Evolutionary conservation across 2,113 vertebrate species (phyloP).

Genomic region (Pavo muticus): DNA sequence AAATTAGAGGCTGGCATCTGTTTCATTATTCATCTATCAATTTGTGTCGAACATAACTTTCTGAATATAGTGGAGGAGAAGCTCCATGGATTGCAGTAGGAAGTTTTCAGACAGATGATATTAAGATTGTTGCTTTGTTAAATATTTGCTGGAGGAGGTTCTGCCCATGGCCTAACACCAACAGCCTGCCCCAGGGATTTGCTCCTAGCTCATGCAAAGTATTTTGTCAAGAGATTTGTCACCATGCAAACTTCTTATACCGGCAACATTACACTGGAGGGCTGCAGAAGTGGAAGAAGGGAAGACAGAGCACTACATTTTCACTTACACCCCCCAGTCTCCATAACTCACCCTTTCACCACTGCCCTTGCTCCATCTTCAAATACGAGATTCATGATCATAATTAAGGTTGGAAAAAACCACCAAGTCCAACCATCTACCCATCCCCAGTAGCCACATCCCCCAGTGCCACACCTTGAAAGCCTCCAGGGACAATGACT

Average conservation of each 20-base stretch:
- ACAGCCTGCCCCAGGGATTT: not conserved
- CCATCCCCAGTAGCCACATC: too few species aligned
- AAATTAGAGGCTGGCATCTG: not conserved
- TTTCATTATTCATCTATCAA: not conserved
- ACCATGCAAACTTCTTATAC: not conserved
- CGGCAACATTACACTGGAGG: not conserved
- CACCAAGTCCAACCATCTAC: too few species aligned
- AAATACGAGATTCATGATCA: not conserved
- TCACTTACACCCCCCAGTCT: not conserved
- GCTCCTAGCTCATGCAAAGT: not conserved
- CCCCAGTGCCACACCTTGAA: too few species aligned
- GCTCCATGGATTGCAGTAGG: not conserved
- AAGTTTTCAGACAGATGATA: not conserved
- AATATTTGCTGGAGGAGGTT: conserved; percentile 1
- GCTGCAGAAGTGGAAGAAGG: not conserved
- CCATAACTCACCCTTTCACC: rapidly evolving
- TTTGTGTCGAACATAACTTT: not conserved
- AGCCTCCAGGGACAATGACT: too few species aligned
- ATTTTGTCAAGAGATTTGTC: not conserved
- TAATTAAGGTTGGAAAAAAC: too few species aligned
- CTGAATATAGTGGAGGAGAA: not conserved
- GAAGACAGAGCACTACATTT: not conserved
- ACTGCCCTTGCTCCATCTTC: not conserved
- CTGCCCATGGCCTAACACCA: not conserved
- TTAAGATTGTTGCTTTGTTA: not conserved